Conservation (phyloP, 2,888 invertebrate species). For the Nomada ferruginata region DNA sequence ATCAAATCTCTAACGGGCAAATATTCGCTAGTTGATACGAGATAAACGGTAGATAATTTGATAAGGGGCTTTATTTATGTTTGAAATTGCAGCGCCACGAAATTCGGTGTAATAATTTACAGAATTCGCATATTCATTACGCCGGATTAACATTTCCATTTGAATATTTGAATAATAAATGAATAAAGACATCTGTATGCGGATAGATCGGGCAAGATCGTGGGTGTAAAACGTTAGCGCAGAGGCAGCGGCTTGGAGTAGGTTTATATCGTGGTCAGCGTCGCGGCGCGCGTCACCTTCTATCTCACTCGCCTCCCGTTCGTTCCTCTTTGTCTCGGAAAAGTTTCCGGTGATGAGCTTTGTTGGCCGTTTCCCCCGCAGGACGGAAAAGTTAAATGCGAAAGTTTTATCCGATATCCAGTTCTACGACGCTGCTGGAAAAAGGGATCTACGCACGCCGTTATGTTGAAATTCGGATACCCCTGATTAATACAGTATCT, state of each 20-base stretch:
- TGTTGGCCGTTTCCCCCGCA: conserved; percentile 82
- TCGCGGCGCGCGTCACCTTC: conserved; percentile 65
- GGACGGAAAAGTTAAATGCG: conserved; percentile 83
- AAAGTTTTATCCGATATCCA: conserved; percentile 83
- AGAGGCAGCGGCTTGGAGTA: conserved; percentile 26
- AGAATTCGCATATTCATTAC: not conserved
- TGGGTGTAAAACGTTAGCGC: conserved; percentile 25
- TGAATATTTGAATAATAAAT: conserved; percentile 4
- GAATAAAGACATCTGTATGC: conserved; percentile 20
- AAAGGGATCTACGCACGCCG: conserved; percentile 73
- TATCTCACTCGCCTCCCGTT: conserved; percentile 51
- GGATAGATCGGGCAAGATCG: conserved; percentile 41
- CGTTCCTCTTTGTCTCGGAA: conserved; percentile 80
- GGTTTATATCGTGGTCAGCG: conserved; percentile 62
- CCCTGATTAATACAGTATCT: conserved; percentile 40
- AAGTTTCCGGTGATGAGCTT: conserved; percentile 83
- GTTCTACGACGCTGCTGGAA: conserved; percentile 72
- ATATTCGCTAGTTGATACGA: too few species aligned
- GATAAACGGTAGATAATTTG: too few species aligned
- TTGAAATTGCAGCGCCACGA: not conserved
- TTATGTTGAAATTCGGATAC: conserved; percentile 52
- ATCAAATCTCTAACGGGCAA: too few species aligned
- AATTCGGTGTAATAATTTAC: not conserved
- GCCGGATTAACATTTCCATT: not conserved
- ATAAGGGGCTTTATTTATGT: conserved; percentile 26